A percentile compares a stretch with the other conserved stretches of the same genome.
Evolutionary conservation across 1,140 invertebrate species (phyloP).

Genomic region (Paraescarpia echinospica): DNA sequence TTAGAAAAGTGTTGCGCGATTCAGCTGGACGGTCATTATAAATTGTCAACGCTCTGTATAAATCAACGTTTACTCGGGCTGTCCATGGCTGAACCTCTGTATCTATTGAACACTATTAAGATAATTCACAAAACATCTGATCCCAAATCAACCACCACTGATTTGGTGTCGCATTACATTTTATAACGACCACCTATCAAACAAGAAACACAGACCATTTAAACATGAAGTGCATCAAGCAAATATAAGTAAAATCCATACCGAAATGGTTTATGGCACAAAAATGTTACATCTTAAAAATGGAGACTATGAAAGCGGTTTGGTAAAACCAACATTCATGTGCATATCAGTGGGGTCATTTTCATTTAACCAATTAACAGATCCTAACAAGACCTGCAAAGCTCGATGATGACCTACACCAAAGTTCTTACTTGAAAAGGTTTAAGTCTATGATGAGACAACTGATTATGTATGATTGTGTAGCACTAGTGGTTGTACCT

Average conservation of each 20-base stretch:
- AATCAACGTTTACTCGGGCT: not conserved
- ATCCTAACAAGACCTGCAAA: not conserved
- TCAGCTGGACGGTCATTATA: not conserved
- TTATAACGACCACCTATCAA: not conserved
- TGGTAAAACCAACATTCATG: not conserved
- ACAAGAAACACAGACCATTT: not conserved
- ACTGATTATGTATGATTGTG: not conserved
- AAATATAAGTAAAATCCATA: not conserved
- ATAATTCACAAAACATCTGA: not conserved
- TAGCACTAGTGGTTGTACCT: not conserved
- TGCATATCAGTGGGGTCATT: not conserved
- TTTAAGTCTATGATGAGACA: not conserved
- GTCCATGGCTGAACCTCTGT: not conserved
- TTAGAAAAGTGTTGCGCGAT: not conserved
- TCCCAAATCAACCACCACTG: not conserved
- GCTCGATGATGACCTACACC: not conserved
- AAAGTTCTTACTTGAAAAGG: not conserved
- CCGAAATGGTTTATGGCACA: not conserved
- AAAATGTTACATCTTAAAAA: slow-evolving; percentile 1
- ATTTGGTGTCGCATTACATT: not conserved
- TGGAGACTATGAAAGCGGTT: not conserved
- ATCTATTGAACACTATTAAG: not conserved
- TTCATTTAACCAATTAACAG: not conserved
- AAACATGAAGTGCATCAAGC: not conserved
- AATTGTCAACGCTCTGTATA: not conserved